Percentiles rank a stretch among this genome's conserved stretches.
Conservation (phyloP, 2,888 invertebrate species). For the Nycteola revayana region DNA sequence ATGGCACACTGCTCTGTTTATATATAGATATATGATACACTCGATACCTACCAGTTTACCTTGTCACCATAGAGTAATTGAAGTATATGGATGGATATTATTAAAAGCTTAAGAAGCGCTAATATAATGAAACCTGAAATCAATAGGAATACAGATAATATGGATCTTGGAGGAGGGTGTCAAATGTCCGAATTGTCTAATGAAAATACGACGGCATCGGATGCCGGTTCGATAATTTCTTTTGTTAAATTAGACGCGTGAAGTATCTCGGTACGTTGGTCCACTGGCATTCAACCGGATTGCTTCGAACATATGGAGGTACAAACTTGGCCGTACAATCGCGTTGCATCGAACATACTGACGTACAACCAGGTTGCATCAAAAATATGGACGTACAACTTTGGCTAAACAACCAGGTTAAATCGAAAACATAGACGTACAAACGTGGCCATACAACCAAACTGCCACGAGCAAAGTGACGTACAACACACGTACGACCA, state of each 20-base stretch:
- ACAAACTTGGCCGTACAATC: no score
- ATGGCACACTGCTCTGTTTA: constrained; percentile 78
- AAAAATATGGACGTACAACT: no score
- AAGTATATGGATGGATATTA: constrained; percentile 79
- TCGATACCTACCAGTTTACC: constrained; percentile 74
- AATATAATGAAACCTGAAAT: constrained; percentile 46
- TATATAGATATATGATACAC: constrained; percentile 64
- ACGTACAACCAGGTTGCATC: no score
- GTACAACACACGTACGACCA: no score
- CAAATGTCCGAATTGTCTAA: constrained; percentile 17
- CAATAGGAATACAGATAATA: constrained; percentile 23
- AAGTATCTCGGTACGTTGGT: constrained; percentile 67
- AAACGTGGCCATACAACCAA: no score
- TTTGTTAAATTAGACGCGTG: constrained; percentile 46
- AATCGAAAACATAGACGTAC: no score
- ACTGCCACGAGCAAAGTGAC: no score
- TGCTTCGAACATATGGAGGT: no score
- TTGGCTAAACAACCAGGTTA: no score
- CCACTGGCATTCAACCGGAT: constrained; percentile 40
- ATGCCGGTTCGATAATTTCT: constrained; percentile 47
- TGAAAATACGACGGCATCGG: constrained; percentile 44
- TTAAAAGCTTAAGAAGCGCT: constrained; percentile 76
- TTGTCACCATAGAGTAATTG: constrained; percentile 81
- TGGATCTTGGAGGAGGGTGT: constrained; percentile 6
- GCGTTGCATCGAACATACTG: no score